These are phyloP conservation scores for Bubo scandiacus DNA, from an alignment of 2,113 vertebrate genomes.

Conservation along the genomic window DNA sequence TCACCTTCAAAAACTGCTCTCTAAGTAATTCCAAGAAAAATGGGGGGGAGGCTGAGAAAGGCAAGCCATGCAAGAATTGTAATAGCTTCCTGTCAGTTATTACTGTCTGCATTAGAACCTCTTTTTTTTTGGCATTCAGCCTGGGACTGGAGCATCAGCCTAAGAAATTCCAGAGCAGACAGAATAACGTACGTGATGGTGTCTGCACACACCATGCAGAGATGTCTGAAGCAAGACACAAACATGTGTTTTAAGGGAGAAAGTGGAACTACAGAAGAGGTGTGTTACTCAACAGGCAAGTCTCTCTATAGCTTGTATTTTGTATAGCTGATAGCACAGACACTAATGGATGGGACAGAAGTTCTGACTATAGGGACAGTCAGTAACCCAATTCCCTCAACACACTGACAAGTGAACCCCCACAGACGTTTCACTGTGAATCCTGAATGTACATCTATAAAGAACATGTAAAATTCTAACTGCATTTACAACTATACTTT, in stretches of 20 bases:
- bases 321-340: background rate
- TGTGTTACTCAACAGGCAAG: background rate
- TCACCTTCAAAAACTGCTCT: slow-evolving; percentile 37
- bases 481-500: background rate
- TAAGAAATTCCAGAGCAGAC: background rate
- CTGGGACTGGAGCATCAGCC: background rate
- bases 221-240: background rate
- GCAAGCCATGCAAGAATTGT: slow-evolving; percentile 1
- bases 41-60: background rate
- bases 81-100: slow-evolving; percentile 26
- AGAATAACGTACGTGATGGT: background rate
- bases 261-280: background rate
- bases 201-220: background rate
- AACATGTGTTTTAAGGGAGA: background rate
- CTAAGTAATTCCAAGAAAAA: slow-evolving; percentile 42
- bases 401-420: background rate
- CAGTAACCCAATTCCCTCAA: background rate
- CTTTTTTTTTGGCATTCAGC: background rate
- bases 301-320: background rate
- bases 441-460: background rate
- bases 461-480: background rate
- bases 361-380: background rate
- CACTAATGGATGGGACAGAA: background rate
- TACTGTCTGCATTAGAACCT: background rate
- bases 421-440: background rate